Evolutionary conservation across 2,888 invertebrate species (phyloP).

Genomic region (Tetranychus piercei): DNA sequence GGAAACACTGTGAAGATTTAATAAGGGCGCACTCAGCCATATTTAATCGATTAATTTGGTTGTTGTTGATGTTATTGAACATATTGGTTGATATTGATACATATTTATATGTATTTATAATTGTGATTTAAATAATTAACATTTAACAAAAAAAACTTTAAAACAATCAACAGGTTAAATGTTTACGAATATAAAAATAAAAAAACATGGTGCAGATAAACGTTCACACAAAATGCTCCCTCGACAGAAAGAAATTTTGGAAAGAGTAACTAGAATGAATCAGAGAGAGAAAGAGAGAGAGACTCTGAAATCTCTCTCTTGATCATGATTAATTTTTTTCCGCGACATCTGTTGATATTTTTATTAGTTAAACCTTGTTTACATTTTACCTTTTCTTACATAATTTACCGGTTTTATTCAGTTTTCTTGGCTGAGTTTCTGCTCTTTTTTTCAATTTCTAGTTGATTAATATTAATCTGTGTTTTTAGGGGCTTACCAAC

Average conservation of each 20-base stretch:
- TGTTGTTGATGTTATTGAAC: neutral
- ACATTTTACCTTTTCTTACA: neutral
- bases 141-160: neutral
- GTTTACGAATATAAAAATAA: neutral
- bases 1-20: conserved; percentile 20
- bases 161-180: neutral
- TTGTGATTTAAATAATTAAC: neutral
- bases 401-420: too few species aligned
- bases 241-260: neutral
- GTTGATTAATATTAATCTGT: too few species aligned
- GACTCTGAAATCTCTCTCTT: neutral
- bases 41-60: conserved; percentile 17
- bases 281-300: neutral
- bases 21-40: conserved; percentile 25
- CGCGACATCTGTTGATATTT: neutral
- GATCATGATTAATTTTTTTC: neutral
- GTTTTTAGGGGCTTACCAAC: too few species aligned
- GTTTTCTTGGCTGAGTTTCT: too few species aligned
- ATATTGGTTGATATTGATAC: neutral
- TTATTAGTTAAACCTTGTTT: neutral
- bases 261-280: neutral
- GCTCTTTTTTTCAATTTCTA: too few species aligned
- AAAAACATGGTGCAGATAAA: neutral
- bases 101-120: neutral
- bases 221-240: too few species aligned